A percentile compares a stretch with the other conserved stretches of the same genome.
phyloP scores from a whole-genome alignment of 2,888 invertebrate genomes.

The Synergus gifuensis region DNA sequence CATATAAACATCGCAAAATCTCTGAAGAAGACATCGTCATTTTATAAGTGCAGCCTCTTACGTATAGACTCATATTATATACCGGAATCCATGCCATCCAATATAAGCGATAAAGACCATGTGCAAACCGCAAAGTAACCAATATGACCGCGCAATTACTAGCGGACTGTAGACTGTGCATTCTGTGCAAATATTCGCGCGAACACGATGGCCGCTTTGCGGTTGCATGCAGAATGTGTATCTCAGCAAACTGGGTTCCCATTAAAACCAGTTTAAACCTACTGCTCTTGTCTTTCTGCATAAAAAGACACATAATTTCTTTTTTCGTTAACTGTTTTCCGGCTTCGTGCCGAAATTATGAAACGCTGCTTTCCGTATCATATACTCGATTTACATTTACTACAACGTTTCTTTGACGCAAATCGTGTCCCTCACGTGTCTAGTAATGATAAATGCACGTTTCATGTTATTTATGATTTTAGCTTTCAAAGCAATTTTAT shows the following conservation, averaged over 20 bases:
- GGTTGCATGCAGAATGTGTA: conserved; percentile 27
- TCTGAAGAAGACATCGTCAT: conserved; percentile 23
- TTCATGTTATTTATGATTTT: neutral
- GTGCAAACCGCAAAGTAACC: conserved; percentile 31
- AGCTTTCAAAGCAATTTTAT: neutral
- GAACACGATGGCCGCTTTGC: conserved; percentile 16
- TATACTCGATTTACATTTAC: neutral
- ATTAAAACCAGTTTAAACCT: conserved; percentile 33
- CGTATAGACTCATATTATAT: conserved; percentile 9
- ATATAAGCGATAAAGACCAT: conserved; percentile 21
- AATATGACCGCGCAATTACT: conserved; percentile 39
- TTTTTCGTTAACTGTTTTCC: conserved; percentile 4
- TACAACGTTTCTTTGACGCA: neutral
- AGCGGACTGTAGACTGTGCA: conserved; percentile 5
- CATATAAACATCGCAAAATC: conserved; percentile 8
- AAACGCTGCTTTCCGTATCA: conserved; percentile 21
- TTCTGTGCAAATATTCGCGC: conserved; percentile 32
- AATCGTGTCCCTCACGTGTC: conserved; percentile 25
- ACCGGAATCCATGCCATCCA: conserved; percentile 1
- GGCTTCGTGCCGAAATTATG: conserved; percentile 25
- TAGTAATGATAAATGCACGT: conserved; percentile 16
- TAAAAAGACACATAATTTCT: neutral
- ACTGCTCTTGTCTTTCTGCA: neutral
- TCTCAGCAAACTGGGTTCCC: conserved; percentile 23
- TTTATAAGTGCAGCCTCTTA: neutral